A percentile compares a stretch with the other conserved stretches of the same genome.
phyloP scores from a whole-genome alignment of 2,113 vertebrate genomes.

The Trogon melanurus region DNA sequence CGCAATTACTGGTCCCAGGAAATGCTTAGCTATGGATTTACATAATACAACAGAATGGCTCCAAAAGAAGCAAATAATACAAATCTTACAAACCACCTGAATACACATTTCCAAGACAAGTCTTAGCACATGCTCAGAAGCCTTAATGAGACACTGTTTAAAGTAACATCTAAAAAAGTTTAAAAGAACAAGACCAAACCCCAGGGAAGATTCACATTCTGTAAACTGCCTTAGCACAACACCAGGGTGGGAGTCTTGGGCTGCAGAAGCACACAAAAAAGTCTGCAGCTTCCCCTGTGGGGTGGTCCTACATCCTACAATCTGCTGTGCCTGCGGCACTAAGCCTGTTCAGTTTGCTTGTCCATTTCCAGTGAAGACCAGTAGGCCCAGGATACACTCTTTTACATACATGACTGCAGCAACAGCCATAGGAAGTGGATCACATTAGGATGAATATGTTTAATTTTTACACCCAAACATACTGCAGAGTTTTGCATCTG shows the following conservation, averaged over 20 bases:
- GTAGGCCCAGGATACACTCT: neutral
- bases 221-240: neutral
- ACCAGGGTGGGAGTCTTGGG: neutral
- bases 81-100: constrained; percentile 60
- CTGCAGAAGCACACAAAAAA: neutral
- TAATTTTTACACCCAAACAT: neutral
- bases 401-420: neutral
- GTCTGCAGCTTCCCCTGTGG: neutral
- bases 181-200: neutral
- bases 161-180: neutral
- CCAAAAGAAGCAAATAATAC: constrained; percentile 66
- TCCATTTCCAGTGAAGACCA: neutral
- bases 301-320: neutral
- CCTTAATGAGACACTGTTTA: constrained; percentile 19
- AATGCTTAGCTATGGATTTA: constrained; percentile 60
- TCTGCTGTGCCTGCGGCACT: neutral
- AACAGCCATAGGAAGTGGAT: neutral
- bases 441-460: neutral
- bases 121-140: neutral
- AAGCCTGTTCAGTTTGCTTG: neutral
- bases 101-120: constrained; percentile 40
- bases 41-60: constrained; percentile 49
- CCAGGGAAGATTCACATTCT: neutral
- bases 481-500: neutral
- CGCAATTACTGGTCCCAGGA: constrained; percentile 50